These are phyloP conservation scores for Drosophila jambulina DNA, from an alignment of 1,140 invertebrate genomes.

Conservation along the genomic window DNA sequence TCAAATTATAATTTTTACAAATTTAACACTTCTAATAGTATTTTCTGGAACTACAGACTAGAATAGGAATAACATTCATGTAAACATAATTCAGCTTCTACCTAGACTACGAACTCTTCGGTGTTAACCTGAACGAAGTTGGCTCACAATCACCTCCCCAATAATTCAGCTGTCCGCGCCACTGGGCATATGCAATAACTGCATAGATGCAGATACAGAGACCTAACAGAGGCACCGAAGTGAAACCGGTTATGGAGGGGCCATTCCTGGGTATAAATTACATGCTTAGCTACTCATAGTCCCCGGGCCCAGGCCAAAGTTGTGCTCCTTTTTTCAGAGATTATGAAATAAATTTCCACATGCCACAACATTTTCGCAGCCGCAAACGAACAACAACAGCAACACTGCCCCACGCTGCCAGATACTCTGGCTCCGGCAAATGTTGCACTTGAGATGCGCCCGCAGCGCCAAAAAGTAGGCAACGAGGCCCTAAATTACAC, in stretches of 20 bases:
- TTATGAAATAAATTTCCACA: constrained; percentile 82
- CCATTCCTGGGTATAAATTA: constrained; percentile 55
- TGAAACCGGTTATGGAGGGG: constrained; percentile 6
- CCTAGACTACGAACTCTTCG: background rate
- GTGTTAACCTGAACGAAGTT: background rate
- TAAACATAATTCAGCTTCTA: background rate
- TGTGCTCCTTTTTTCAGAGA: constrained; percentile 37
- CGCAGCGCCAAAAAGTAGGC: constrained; percentile 55
- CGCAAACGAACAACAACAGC: constrained; percentile 41
- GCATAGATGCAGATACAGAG: constrained; percentile 48
- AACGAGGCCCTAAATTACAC: constrained; percentile 46
- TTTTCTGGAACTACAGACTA: background rate
- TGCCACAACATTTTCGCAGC: constrained; percentile 75
- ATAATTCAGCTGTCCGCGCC: constrained; percentile 5
- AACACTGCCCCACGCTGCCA: constrained; percentile 11
- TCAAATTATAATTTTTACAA: no score
- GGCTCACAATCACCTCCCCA: background rate
- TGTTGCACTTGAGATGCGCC: constrained; percentile 73
- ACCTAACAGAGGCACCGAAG: constrained; percentile 8
- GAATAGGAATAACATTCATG: background rate
- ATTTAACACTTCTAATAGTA: no score
- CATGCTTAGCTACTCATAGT: constrained; percentile 56
- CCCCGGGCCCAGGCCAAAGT: constrained; percentile 29
- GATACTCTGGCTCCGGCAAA: constrained; percentile 14
- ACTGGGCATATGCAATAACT: constrained; percentile 30